Evolutionary conservation across 1,140 invertebrate genomes (phyloP), one percentile per base, ranked within the genome.

Genomic region (Nomia melanderi): DNA sequence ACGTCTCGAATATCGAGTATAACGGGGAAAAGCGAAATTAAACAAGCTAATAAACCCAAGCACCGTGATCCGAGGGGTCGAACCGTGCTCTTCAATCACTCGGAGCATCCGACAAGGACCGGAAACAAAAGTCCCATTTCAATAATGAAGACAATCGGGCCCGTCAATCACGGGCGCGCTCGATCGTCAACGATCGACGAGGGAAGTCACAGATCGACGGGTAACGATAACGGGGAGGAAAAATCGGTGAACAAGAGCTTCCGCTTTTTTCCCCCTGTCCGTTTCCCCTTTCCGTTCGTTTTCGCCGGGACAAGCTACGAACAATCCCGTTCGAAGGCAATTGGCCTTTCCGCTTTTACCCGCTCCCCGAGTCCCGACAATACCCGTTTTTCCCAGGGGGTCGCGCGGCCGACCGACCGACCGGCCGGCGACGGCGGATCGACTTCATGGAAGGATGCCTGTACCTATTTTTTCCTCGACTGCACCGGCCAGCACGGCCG

Each of bases 271-370:
- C 20, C n/a, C 44, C 41, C n/a, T n/a, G 25, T n/a, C 44, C 36
- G 41, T 23, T 20, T 50, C 17, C 17, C 25, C 29, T 59, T n/a
- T 29, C 9, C 69, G 44, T 75, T 78, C 39, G 69, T 75, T 79
- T 79, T 44, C 41, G 72, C 67, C 72, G 64, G 73, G 63, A 3
- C 59, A 73, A 47, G 50, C 60, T 47, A 47, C 69, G 75, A 77
- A 77, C 67, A 39, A 59, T 64, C 60, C 56, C 69, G 60, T 78
- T 78, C 47, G 69, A 36, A 36, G 64, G 62, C 71, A 74, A 78
- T 78, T 78, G 62, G 33, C 20, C 59, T 60, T 60, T 64, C 41
- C 39, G 44, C 27, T 27, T 74, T 56, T 72, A 62, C 60, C 57
- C 57, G 60, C 75, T 64, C 14, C 4, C 14, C 64, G 60, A 44